Conservation (phyloP, 2,113 vertebrate species). For the Acrocephalus kingi region DNA sequence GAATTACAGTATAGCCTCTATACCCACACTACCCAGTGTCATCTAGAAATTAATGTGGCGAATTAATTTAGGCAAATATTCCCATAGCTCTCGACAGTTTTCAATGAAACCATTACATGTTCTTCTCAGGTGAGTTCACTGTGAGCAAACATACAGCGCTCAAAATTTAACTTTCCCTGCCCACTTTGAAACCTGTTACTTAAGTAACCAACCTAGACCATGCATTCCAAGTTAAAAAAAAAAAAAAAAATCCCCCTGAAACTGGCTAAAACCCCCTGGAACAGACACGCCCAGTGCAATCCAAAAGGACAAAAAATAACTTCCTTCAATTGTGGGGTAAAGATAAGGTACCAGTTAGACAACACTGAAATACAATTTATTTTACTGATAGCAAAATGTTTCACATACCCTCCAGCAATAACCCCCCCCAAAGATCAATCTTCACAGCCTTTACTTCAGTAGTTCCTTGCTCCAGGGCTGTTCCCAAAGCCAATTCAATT, state of each 20-base stretch:
- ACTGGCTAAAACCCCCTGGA: not conserved
- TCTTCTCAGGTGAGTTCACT: not conserved
- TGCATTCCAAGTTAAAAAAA: not conserved
- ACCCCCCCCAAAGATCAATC: not conserved
- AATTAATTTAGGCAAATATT: not conserved
- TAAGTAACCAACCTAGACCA: not conserved
- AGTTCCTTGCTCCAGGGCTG: not conserved
- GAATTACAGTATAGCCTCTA: not conserved
- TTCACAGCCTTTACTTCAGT: not conserved
- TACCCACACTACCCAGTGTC: not conserved
- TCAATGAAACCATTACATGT: not conserved
- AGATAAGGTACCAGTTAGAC: not conserved
- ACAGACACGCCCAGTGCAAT: not conserved
- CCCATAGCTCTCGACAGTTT: not conserved
- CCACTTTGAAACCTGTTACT: not conserved
- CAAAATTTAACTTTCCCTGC: not conserved
- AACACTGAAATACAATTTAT: not conserved
- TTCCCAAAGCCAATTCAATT: not conserved
- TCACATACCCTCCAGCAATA: not conserved
- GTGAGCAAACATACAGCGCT: not conserved
- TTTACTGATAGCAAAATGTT: conserved; percentile 12
- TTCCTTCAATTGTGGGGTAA: conserved; percentile 2
- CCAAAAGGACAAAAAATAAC: conserved; percentile 19
- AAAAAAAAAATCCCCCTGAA: not conserved
- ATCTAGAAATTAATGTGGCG: not conserved